Evolutionary conservation across 2,797 vertebrate genomes (phyloP).

Genomic region (Ceyx erithaca): DNA sequence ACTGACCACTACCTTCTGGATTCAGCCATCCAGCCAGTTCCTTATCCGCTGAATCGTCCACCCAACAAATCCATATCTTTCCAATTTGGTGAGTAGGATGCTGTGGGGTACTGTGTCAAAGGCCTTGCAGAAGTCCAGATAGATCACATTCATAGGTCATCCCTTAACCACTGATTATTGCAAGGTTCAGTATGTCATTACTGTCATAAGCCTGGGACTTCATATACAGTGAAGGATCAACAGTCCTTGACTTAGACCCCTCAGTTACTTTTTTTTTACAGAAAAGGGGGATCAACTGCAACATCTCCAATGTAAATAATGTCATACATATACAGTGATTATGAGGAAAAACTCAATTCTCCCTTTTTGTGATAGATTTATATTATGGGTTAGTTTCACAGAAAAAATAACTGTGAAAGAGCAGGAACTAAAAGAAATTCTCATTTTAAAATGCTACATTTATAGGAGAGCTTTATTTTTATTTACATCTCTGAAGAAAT

Average conservation of each 20-base stretch:
- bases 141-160: too few relatives aligned
- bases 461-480: not conserved
- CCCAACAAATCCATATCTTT: too few relatives aligned
- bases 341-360: not conserved
- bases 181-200: not conserved
- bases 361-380: not conserved
- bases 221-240: not conserved
- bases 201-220: not conserved
- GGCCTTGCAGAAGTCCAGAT: too few relatives aligned
- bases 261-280: not conserved
- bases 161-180: not conserved
- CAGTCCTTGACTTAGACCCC: not conserved
- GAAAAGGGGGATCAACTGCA: not conserved
- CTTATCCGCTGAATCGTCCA: too few relatives aligned
- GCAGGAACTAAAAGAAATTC: not conserved
- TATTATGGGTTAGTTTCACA: not conserved
- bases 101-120: too few relatives aligned
- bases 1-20: too few relatives aligned
- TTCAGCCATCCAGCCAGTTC: too few relatives aligned
- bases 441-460: not conserved
- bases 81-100: too few relatives aligned
- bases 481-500: not conserved
- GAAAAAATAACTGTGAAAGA: not conserved
- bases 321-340: fast-evolving
- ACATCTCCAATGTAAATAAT: not conserved